Evolutionary conservation across 2,888 invertebrate genomes (phyloP).

Genomic region (Julus scandinavius): DNA sequence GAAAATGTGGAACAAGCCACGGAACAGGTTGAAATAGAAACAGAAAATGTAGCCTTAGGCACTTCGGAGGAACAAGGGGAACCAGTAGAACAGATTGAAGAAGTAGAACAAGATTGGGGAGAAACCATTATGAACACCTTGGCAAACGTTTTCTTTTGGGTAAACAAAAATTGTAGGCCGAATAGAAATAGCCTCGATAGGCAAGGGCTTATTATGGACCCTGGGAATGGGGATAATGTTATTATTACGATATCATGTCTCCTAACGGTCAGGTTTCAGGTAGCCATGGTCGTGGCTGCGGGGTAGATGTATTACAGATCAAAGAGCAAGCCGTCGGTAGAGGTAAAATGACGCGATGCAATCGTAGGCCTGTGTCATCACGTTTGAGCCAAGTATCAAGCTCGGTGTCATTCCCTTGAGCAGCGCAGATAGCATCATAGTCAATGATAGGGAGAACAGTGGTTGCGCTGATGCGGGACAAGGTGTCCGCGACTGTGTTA

Average conservation of each 20-base stretch:
- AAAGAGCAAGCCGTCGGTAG: too few relatives aligned
- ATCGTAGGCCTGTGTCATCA: too few relatives aligned
- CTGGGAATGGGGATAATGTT: too few relatives aligned
- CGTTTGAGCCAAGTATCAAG: constrained; percentile 49
- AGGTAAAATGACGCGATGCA: too few relatives aligned
- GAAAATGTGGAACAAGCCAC: not conserved
- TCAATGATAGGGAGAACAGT: not conserved
- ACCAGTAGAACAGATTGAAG: not conserved
- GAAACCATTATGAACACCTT: not conserved
- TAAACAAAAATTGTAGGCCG: not conserved
- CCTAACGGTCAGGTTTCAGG: too few relatives aligned
- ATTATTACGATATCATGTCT: too few relatives aligned
- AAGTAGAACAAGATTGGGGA: not conserved
- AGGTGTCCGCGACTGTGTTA: constrained; percentile 51
- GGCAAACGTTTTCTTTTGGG: not conserved
- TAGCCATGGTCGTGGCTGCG: too few relatives aligned
- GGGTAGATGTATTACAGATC: too few relatives aligned
- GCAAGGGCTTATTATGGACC: too few relatives aligned
- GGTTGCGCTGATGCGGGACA: too few relatives aligned
- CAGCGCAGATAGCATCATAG: constrained; percentile 39
- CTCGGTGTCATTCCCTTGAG: constrained; percentile 47
- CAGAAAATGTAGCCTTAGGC: too few relatives aligned
- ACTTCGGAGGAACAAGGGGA: not conserved
- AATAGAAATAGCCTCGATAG: too few relatives aligned
- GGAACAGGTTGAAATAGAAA: not conserved